Conservation (phyloP, 2,888 invertebrate genomes). For the Microctonus hyperodae region DNA sequence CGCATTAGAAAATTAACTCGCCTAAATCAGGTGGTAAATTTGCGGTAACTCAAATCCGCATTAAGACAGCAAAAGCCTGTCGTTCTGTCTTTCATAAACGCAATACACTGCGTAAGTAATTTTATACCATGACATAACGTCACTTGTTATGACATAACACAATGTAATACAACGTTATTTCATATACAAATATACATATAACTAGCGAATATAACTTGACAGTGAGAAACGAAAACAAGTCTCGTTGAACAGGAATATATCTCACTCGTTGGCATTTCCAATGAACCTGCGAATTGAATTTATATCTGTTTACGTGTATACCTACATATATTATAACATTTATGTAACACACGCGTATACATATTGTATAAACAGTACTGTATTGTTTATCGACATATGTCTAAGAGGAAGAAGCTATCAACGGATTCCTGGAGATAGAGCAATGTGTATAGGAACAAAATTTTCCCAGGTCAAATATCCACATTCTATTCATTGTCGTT, state of each 20-base stretch:
- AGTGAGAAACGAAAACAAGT: neutral
- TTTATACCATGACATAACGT: conserved; percentile 33
- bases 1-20: conserved; percentile 4
- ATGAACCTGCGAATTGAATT: conserved; percentile 7
- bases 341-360: no score
- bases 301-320: neutral
- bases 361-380: neutral
- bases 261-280: conserved; percentile 3
- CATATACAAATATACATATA: neutral
- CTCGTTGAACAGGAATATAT: neutral
- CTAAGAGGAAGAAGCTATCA: neutral
- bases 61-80: neutral
- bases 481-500: neutral
- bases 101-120: conserved; percentile 32
- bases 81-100: conserved; percentile 16
- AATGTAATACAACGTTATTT: conserved; percentile 29
- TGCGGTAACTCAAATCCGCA: conserved; percentile 11
- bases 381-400: conserved; percentile 2
- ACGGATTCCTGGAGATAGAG: neutral
- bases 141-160: conserved; percentile 29
- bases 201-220: neutral
- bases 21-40: conserved; percentile 19
- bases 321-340: no score
- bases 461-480: neutral
- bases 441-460: neutral